phyloP scores from a whole-genome alignment of 1,140 invertebrate species.

The Araneus ventricosus region DNA sequence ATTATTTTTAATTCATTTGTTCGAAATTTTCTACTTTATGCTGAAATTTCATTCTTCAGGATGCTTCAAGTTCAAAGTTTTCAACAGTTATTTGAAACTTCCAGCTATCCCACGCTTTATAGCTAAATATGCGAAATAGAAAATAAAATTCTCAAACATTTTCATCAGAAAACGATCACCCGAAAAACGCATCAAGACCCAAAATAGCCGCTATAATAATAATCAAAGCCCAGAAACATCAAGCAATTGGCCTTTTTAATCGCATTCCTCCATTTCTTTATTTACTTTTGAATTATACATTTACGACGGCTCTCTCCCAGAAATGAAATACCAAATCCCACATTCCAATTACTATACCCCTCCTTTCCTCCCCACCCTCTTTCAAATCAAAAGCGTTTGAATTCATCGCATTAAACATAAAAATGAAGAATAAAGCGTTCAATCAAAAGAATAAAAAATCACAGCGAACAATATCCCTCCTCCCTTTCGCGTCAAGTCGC shows the following conservation, averaged over 20 bases:
- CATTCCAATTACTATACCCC: background rate
- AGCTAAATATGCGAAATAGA: no score
- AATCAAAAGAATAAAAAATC: background rate
- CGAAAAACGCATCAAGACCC: no score
- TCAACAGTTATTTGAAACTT: no score
- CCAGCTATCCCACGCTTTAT: no score
- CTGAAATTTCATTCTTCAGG: no score
- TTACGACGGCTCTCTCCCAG: background rate
- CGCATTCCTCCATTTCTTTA: background rate
- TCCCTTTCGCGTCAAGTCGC: slow-evolving; percentile 1
- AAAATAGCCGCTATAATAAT: no score
- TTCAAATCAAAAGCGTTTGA: background rate
- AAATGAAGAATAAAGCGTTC: background rate
- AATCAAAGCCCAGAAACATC: no score
- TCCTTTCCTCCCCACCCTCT: background rate
- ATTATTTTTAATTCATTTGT: no score
- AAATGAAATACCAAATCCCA: background rate
- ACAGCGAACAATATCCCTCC: background rate
- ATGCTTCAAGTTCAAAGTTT: no score
- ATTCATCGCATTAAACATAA: background rate
- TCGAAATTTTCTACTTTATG: no score
- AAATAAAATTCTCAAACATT: no score
- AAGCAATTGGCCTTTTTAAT: background rate
- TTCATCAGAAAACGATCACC: no score
- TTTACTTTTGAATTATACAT: background rate